Evolutionary conservation across 2,113 vertebrate species (phyloP), one percentile per base, ranked within the genome.

Genomic region (Falcunculus frontatus): DNA sequence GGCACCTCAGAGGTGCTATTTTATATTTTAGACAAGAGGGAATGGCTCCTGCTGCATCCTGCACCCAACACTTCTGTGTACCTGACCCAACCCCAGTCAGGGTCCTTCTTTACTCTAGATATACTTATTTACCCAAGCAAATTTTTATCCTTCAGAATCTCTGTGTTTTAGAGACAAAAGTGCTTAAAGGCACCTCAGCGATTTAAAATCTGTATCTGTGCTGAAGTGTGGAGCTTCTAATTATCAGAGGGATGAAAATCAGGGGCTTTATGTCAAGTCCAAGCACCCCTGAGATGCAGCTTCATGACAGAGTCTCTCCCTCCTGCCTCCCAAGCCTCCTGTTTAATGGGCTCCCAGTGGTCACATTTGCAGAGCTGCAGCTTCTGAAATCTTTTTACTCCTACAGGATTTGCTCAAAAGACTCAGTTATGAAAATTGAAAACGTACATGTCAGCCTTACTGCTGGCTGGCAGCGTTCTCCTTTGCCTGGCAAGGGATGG

Each of bases 391-490:
- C 15, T 26, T 78, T 80, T 37, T 60, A 42, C 47, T 73, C 82
- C 78, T 52, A n/a, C 0, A 2, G 39, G 56, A 70, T 95, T 93
- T 82, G 52, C 62, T 89, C 81, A 47, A 52, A 87, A 85, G 53
- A 23, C 21, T 83, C 49, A 18, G 13, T 60, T 60, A 73, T 18
- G 70, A 87, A 76, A 84, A 76, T 0, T 41, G 69, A 67, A 91
- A 68, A 30, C 0, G 26, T 20, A 50, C 1, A 0, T 32, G 44
- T 55, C 49, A 50, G 39, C 26, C 44, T 27, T 20, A 15, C 35
- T 55, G 62, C 62, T 39, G 68, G 52, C 73, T 91, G 81, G 30
- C 76, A 91, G 80, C 6, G 4, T 33, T 62, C 41, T 56, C 53
- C 46, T 84, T 29, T 32, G 81, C 46, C 82, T 64, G 65, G 52